A percentile compares a stretch with the other conserved stretches of the same genome.
Evolutionary conservation across 2,113 vertebrate species (phyloP).

Genomic region (Reinhardtius hippoglossoides): DNA sequence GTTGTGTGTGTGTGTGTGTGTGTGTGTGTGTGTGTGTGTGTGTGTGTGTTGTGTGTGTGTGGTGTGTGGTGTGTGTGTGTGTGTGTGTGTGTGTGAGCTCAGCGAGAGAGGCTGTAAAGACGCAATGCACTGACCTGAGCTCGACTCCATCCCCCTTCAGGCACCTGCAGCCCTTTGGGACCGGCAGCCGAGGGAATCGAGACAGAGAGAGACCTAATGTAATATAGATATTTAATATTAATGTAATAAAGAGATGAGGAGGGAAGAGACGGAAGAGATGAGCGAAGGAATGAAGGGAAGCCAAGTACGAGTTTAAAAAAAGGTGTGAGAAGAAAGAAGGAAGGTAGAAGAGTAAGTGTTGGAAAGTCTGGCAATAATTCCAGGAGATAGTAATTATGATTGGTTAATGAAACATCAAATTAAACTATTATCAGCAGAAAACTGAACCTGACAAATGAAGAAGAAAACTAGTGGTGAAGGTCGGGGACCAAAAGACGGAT

Average conservation of each 20-base stretch:
- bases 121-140: conserved; percentile 41
- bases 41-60: not conserved
- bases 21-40: not conserved
- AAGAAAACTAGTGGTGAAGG: no score
- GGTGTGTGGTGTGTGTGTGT: not conserved
- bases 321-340: no score
- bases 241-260: conserved; percentile 35
- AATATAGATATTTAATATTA: not conserved
- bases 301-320: not conserved
- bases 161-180: conserved; percentile 19
- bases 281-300: not conserved
- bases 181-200: conserved; percentile 30
- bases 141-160: conserved; percentile 34
- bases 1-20: conserved; percentile 16
- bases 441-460: not conserved
- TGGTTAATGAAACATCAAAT: conserved; percentile 18
- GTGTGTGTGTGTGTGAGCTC: not conserved
- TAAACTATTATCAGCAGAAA: conserved; percentile 1
- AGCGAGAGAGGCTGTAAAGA: conserved; percentile 37
- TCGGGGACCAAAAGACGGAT: no score
- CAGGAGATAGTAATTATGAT: not conserved
- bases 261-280: not conserved
- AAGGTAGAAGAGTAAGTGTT: not conserved
- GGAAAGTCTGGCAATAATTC: not conserved
- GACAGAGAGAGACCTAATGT: conserved; percentile 27